A percentile compares a stretch with the other conserved stretches of the same genome.
phyloP scores from a whole-genome alignment of 2,113 vertebrate species.

The Circaetus cinerascens region DNA sequence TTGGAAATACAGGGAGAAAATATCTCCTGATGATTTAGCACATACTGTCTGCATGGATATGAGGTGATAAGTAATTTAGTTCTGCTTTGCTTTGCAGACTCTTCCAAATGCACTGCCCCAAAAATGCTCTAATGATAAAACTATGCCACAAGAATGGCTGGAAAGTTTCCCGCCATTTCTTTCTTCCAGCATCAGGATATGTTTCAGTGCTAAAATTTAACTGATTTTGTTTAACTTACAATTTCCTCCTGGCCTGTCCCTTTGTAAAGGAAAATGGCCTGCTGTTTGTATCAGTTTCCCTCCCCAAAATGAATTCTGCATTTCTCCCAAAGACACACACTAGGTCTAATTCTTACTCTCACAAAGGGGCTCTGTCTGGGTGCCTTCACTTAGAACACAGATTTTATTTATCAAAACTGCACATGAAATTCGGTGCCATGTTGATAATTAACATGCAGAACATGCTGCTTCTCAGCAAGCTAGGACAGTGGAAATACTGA shows the following conservation, averaged over 20 bases:
- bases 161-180: not conserved
- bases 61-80: not conserved
- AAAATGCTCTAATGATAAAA: not conserved
- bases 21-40: not conserved
- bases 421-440: conserved; percentile 12
- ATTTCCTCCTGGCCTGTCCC: not conserved
- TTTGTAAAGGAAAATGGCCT: conserved; percentile 43
- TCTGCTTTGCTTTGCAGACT: not conserved
- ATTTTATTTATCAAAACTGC: conserved; percentile 46
- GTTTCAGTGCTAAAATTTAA: not conserved
- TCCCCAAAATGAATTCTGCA: conserved; percentile 7
- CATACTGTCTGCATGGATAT: not conserved
- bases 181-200: not conserved
- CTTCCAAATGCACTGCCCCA: not conserved
- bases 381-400: conserved; percentile 33
- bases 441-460: conserved; percentile 18
- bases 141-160: not conserved
- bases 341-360: conserved; percentile 1
- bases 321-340: conserved; percentile 33
- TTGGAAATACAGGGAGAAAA: not conserved
- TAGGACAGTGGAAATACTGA: not conserved
- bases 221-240: not conserved
- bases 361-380: conserved; percentile 45
- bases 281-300: conserved; percentile 38
- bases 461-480: not conserved